Evolutionary conservation across 2,888 invertebrate species (phyloP).

Genomic region (Sinhomidia bicolor): DNA sequence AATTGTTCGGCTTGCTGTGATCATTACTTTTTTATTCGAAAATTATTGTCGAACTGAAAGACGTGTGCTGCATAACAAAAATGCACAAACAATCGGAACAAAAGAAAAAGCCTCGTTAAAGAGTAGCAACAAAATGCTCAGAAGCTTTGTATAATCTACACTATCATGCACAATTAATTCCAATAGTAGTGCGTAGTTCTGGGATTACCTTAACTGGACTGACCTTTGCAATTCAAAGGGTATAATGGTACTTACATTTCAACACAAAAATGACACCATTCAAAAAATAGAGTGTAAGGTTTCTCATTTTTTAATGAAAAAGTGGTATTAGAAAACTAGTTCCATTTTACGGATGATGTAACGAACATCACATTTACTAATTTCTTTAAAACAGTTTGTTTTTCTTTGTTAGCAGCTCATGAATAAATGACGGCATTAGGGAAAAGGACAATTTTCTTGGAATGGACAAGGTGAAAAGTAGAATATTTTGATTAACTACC

Average conservation of each 20-base stretch:
- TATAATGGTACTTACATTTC: too few relatives aligned
- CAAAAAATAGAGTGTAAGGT: too few relatives aligned
- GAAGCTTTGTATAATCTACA: too few relatives aligned
- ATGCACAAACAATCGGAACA: too few relatives aligned
- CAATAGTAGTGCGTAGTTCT: too few relatives aligned
- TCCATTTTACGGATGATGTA: background rate
- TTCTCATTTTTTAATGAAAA: background rate
- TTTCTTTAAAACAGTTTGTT: constrained; percentile 3
- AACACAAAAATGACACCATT: too few relatives aligned
- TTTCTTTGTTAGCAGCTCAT: background rate
- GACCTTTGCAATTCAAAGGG: too few relatives aligned
- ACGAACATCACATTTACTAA: background rate
- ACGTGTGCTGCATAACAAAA: background rate
- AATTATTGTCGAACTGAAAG: background rate
- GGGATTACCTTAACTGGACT: too few relatives aligned
- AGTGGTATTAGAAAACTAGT: background rate
- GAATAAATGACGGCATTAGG: background rate
- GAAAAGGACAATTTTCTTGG: constrained; percentile 28
- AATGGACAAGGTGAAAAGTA: background rate
- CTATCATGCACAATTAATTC: too few relatives aligned
- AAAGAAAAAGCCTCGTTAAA: background rate
- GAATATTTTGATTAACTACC: background rate
- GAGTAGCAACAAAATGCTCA: too few relatives aligned
- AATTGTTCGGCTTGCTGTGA: constrained; percentile 28
- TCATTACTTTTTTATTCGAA: constrained; percentile 51